Base-by-base conservation (phyloP, 2,888 invertebrate species). In the Belgica antarctica region DNA sequence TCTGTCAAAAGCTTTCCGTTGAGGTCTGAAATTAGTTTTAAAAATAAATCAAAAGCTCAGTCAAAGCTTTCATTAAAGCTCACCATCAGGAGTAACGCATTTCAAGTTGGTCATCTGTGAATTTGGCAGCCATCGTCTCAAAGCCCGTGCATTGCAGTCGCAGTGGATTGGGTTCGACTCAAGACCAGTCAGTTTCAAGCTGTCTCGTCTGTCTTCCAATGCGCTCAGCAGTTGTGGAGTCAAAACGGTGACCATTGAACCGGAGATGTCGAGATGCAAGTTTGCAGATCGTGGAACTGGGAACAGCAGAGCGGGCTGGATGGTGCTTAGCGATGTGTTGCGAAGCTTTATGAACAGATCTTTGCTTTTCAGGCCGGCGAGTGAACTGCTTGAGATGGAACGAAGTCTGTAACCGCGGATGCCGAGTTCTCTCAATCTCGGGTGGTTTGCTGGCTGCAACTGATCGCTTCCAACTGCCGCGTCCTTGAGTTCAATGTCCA, bases 401-500 rank as follows among this genome's bases (percentile, higher is more conserved):
- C 86, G 86, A 5, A 94, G 79, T 65, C 91, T 83, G 12, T 85
- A 83, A 0, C 94, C 94, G 72, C 89, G 83, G 15, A 94, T 80
- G 17, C 89, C 89, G 69, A 94, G 80, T 74, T 87, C 86, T 74
- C 85, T 85, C 1, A 94, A 81, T 4, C 92, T 83, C 0, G 94
- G 91, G 79, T 93, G 91, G 73, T 89, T 84, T 46, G 87, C 84
- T 0, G 90, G 85, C 74, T 90, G 89, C 46, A 94, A 80, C 76
- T 94, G 92, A 75, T 93, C 92, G 61, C 89, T 88, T 52, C 91
- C 90, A 66, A 93, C 86, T 3, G 85, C 85, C 0, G 89, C 83
- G 74, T 94, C 94, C 77, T 94, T 94, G 0, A 94, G 86, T 81
- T 95, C 95, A 68, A 94, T 86, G 72, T 93, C 91, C 10, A 94